Base-by-base conservation (phyloP, 2,113 vertebrate genomes). In the Progne subis region DNA sequence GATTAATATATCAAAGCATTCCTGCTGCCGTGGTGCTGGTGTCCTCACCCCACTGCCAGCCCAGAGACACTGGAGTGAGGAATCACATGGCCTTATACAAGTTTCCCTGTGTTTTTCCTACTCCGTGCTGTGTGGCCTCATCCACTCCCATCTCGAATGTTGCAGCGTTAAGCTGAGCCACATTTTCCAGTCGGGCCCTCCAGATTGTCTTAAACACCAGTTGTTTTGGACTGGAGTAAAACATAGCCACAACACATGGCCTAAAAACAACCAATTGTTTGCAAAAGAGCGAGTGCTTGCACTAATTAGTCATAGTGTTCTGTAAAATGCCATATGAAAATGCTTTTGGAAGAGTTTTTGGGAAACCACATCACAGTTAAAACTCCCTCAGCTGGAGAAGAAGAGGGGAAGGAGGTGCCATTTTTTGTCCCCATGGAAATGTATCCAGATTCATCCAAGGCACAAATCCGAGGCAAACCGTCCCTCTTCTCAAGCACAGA, bases 101-200 rank as follows among this genome's bases (percentile, higher is more conserved):
- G 56, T 86, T 74, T 81, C 77, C 76, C 81, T 2, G 0, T 25
- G 31, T 14, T 81, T 92, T 78, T 43, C 61, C 76, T 67, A 37
- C 70, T 91, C 74, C 69, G 9, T 39, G 81, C 91, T 79, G 61
- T 78, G 72, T 89, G 89, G 86, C 86, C 83, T 76, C 31, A 31
- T 61, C 83, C 86, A 39, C 41, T 90, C 79, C 67, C 4, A 6
- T 81, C 44, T 41, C 57, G 47, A 89, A 78, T 37, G 50, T 18
- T 91, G 65, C 49, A 18, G 56, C 12, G 0, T 72, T 76, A 52
- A 76, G 78, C 69, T 94, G 93, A 95, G 91, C 70, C 65, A 79
- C 46, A 86, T 92, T 96, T 97, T 97, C 95, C 94, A 91, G 17
- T 18, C 60, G 12, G 39, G 60, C 77, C 60, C 28, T 95, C 76